These are phyloP conservation scores for Eugnorisma glareosa DNA, from an alignment of 2,888 invertebrate genomes.

Conservation along the genomic window DNA sequence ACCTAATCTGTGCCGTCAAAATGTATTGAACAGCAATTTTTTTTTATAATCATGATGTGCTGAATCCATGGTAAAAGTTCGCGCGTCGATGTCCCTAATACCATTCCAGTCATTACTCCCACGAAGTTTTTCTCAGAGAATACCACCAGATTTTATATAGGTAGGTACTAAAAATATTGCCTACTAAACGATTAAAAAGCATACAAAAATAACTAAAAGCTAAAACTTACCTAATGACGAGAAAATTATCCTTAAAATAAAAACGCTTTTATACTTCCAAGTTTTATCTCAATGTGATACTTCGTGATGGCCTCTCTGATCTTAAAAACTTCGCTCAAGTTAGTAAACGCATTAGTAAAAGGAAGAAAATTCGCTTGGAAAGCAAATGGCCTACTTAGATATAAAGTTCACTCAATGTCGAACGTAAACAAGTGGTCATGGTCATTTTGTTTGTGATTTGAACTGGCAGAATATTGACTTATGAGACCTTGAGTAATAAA, in stretches of 20 bases:
- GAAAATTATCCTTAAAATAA: not conserved
- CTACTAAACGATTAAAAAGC: not conserved
- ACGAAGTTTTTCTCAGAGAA: not conserved
- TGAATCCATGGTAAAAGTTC: not conserved
- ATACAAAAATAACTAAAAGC: slow-evolving; percentile 1
- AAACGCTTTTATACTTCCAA: not conserved
- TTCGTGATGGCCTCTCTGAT: slow-evolving; percentile 48
- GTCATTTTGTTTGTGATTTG: slow-evolving; percentile 6
- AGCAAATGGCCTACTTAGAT: slow-evolving; percentile 55
- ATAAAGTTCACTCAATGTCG: slow-evolving; percentile 47
- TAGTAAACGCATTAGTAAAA: slow-evolving; percentile 34
- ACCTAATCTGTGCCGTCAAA: no score
- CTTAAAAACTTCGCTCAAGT: slow-evolving; percentile 37
- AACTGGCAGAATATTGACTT: not conserved
- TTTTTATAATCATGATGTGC: not conserved
- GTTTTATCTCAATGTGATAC: slow-evolving; percentile 35
- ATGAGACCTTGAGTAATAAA: not conserved
- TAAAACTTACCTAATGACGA: not conserved
- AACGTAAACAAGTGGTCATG: slow-evolving; percentile 13
- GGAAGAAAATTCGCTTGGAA: slow-evolving; percentile 38
- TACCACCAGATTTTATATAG: not conserved
- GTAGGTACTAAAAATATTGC: not conserved
- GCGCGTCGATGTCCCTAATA: not conserved
- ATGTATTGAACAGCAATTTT: not conserved
- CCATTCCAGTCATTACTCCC: not conserved